Conservation (phyloP, 2,888 invertebrate species). For the Ellobium chinense region DNA sequence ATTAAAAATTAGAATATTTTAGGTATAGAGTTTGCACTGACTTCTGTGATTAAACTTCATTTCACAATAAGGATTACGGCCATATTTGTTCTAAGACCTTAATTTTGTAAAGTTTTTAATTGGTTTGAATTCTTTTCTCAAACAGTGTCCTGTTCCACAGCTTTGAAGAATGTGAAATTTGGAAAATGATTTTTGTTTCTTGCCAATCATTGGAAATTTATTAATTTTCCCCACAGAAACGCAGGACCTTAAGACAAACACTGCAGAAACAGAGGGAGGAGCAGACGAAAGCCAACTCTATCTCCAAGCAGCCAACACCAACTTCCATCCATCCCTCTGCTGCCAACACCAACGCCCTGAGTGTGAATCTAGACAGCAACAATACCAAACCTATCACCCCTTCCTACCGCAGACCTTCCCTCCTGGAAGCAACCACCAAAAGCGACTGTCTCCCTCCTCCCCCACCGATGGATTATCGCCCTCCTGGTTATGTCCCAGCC, state of each 20-base stretch:
- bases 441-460: slow-evolving; percentile 54
- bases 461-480: slow-evolving; percentile 49
- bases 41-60: no score
- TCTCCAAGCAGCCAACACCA: slow-evolving; percentile 23
- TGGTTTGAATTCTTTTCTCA: no score
- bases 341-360: slow-evolving; percentile 25
- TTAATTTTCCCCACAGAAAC: slow-evolving; percentile 85
- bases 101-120: no score
- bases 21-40: no score
- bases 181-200: no score
- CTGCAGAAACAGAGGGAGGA: slow-evolving; percentile 79
- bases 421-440: slow-evolving; percentile 60
- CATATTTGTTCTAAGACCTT: no score
- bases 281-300: slow-evolving; percentile 49
- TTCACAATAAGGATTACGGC: no score
- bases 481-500: slow-evolving; percentile 47
- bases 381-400: slow-evolving; percentile 49
- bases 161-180: no score
- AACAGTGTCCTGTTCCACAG: no score
- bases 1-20: no score
- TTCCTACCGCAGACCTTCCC: slow-evolving; percentile 55
- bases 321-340: background rate
- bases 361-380: slow-evolving; percentile 43
- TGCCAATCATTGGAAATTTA: no score
- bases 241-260: slow-evolving; percentile 90